A percentile compares a stretch with the other conserved stretches of the same genome.
phyloP scores from a whole-genome alignment of 2,888 invertebrate genomes.

The Protonemura montana region DNA sequence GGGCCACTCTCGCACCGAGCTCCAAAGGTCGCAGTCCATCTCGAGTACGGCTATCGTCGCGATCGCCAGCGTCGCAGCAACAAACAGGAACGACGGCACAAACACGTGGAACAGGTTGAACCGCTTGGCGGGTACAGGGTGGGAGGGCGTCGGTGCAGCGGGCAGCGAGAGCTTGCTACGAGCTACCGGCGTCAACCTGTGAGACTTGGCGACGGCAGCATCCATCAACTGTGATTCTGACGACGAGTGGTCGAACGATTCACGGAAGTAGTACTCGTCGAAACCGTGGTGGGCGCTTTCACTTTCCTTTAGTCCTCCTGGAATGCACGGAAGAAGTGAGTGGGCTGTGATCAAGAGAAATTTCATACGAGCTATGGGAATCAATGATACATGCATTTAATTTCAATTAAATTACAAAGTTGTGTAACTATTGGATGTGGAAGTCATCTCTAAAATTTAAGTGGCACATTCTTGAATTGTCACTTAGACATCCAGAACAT shows the following conservation, averaged over 20 bases:
- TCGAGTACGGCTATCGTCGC: conserved; percentile 78
- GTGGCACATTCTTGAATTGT: too few relatives aligned
- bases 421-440: too few relatives aligned
- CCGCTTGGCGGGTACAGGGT: conserved; percentile 57
- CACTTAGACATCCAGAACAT: too few relatives aligned
- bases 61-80: conserved; percentile 72
- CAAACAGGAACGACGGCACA: conserved; percentile 79
- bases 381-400: too few relatives aligned
- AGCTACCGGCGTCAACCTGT: conserved; percentile 48
- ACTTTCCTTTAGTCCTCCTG: conserved; percentile 54
- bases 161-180: conserved; percentile 25
- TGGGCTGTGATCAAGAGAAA: too few relatives aligned
- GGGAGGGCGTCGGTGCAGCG: conserved; percentile 51
- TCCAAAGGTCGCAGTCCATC: conserved; percentile 77
- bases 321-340: conserved; percentile 56
- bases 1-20: conserved; percentile 74
- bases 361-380: too few relatives aligned
- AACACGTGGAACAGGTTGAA: conserved; percentile 76
- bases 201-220: conserved; percentile 52
- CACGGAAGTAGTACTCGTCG: conserved; percentile 76
- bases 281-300: conserved; percentile 55
- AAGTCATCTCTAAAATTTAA: too few relatives aligned
- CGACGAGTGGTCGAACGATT: conserved; percentile 81
- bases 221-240: conserved; percentile 66
- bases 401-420: too few relatives aligned